A percentile compares a stretch with the other conserved stretches of the same genome.
These are phyloP conservation scores for Caenorhabditis becei DNA, from an alignment of 2,888 invertebrate genomes.

Conservation along the genomic window DNA sequence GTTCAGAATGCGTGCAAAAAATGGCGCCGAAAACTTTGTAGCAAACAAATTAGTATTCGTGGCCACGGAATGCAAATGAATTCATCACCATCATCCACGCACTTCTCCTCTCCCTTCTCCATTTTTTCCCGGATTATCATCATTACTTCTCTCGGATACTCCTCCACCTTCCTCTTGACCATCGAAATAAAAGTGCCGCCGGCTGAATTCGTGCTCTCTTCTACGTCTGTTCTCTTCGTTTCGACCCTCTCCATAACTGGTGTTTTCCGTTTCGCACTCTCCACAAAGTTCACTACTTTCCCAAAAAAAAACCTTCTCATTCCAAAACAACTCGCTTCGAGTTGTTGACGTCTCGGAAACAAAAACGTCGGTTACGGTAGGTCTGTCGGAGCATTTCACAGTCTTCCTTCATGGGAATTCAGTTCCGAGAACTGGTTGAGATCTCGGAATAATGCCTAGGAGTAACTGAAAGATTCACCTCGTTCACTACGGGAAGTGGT, in stretches of 20 bases:
- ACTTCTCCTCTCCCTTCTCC: conserved; percentile 12
- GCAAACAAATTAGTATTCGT: conserved; percentile 41
- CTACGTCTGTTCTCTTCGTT: neutral
- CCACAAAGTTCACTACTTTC: neutral
- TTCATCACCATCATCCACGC: conserved; percentile 5
- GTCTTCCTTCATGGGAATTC: too few species aligned
- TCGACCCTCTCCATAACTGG: neutral
- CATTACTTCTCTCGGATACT: neutral
- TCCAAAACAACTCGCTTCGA: neutral
- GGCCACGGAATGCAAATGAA: conserved; percentile 11
- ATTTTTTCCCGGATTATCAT: neutral
- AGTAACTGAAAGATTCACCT: too few species aligned
- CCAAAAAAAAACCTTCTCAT: neutral
- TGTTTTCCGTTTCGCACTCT: neutral
- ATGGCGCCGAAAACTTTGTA: neutral
- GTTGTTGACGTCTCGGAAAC: neutral
- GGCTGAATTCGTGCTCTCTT: conserved; percentile 8
- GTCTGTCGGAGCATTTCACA: too few species aligned
- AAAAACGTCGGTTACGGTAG: neutral
- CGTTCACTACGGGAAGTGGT: too few species aligned
- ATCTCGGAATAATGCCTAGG: too few species aligned
- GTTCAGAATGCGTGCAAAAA: conserved; percentile 32
- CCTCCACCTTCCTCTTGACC: conserved; percentile 6
- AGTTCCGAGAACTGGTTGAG: too few species aligned
- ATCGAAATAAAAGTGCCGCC: conserved; percentile 1